Evolutionary conservation across 2,888 invertebrate species (phyloP), one percentile per base, ranked within the genome.

Genomic region (Eledona agricola): DNA sequence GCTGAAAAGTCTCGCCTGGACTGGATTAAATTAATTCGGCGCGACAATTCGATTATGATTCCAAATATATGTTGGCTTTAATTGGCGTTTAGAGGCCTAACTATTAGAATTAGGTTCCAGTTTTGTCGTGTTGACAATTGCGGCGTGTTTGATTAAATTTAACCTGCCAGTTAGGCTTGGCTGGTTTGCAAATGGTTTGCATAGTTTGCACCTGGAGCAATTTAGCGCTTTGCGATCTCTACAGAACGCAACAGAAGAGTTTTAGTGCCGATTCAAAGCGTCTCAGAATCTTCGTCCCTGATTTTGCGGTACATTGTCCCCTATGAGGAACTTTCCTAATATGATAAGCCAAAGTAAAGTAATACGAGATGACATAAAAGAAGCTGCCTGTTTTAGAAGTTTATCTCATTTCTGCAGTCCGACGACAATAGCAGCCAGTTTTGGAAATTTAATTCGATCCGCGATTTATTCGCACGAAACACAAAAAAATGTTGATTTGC

Each of bases 321-420:
- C 29, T 47, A 35, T 47, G 47, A 47, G 37, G 37, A 50, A 40
- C 25, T 50, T 50, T 40, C 38, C 49, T 50, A 50, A 50, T 50
- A 50, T 40, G 38, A 40, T 50, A 47, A 46, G 46, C 19, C 32
- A 17, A n/a, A 13, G 26, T 23, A 22, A 35, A 46, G 46, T 31
- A 43, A 45, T 32, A 45, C 23, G 25, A 45, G 45, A 16, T 17
- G 25, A 29, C 34, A 45, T 32, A 45, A 34, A 32, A 32, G 34
- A 45, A 22, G 34, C 19, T 28, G 17, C 5, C 31, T 22, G 42
- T 42, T 42, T 40, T 19, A 40, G 40, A 40, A 26, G 26, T 26
- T 40, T 42, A 42, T 42, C 42, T 42, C 12, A 42, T 42, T 42
- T 28, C 15, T 26, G 10, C 37, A 40, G 12, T 40, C 40, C 25